Evolutionary conservation across 2,888 invertebrate genomes (phyloP), one percentile per base, ranked within the genome.

Genomic region (Prosapia bicincta): DNA sequence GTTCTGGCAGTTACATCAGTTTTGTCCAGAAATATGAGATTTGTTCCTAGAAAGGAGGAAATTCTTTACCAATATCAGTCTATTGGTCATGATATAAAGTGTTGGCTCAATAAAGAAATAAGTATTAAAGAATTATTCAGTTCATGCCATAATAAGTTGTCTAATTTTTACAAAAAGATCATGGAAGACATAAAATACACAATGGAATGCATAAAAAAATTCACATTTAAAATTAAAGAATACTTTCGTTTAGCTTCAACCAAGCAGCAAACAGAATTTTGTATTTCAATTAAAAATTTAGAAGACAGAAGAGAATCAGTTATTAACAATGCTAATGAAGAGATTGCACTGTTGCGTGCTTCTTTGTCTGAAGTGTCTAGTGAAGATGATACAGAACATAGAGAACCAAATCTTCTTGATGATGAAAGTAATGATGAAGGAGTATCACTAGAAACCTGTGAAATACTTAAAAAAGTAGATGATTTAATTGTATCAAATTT

Each of bases 21-120:
- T 24, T 1, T n/a, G 15, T 32, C 28, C 7, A 38, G 66, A 66
- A 9, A 30, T 5, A 66, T 20, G 20, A 9, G 7, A 30, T 66
- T 32, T 66, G 26, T 10, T 54, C 5, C 23, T 66, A 6, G 26
- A 25, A 38, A 68, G 10, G 67, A 73, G 10, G 73, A 73, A 13
- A 38, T 73, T 1, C 43, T 38, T 30, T 73, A 73, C 28, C 23
- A 23, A 13, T 73, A 43, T 26, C 73, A 73, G 26, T 73, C 73
- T 26, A 73, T 73, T 3, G 73, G 73, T 26, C 69, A 73, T 43
- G 68, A 73, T 26, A 20, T 73, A 1, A 43, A 24, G 15, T 38
- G 68, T 67, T 73, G 73, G 73, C 68, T 38, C 15, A 20, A 26
- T 5, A 32, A 69, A n/a, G 69, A 73, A 73, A 66, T 73, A n/a